Conservation (phyloP, 2,113 vertebrate genomes). For the Calyptommatus sinebrachiatus region DNA sequence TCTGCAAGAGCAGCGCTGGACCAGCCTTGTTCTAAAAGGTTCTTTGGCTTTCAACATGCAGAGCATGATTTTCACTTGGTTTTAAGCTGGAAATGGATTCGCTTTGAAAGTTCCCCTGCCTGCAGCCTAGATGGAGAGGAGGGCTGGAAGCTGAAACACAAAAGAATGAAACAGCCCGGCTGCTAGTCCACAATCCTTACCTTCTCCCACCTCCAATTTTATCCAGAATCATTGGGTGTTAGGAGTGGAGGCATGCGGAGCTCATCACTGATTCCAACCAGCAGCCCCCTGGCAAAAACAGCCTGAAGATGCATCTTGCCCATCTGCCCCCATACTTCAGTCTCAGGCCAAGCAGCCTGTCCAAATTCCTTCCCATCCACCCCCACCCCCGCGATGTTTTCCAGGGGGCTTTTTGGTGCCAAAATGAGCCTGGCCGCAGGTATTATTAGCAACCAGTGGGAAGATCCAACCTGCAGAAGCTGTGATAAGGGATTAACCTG, state of each 20-base stretch:
- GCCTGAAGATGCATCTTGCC: neutral
- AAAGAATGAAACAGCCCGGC: neutral
- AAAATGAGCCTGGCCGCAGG: neutral
- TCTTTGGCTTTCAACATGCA: too few species aligned
- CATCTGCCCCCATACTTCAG: neutral
- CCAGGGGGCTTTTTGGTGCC: neutral
- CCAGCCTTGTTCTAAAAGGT: too few species aligned
- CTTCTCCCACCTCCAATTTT: neutral
- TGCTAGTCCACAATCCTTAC: neutral
- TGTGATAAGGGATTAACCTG: conserved; percentile 33
- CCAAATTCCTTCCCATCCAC: neutral
- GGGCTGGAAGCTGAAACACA: neutral
- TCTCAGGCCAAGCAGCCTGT: neutral
- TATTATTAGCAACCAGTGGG: conserved; percentile 1
- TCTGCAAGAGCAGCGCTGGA: too few species aligned
- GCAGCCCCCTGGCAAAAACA: neutral
- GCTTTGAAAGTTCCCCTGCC: neutral
- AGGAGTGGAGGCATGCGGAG: neutral
- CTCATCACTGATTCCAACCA: neutral
- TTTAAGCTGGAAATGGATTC: neutral
- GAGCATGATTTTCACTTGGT: neutral
- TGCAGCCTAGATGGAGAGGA: neutral
- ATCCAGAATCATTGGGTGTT: neutral
- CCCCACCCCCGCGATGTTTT: neutral
- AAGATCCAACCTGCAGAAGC: conserved; percentile 22